Conservation (phyloP, 2,113 vertebrate genomes). For the Protobothrops mucrosquamatus region DNA sequence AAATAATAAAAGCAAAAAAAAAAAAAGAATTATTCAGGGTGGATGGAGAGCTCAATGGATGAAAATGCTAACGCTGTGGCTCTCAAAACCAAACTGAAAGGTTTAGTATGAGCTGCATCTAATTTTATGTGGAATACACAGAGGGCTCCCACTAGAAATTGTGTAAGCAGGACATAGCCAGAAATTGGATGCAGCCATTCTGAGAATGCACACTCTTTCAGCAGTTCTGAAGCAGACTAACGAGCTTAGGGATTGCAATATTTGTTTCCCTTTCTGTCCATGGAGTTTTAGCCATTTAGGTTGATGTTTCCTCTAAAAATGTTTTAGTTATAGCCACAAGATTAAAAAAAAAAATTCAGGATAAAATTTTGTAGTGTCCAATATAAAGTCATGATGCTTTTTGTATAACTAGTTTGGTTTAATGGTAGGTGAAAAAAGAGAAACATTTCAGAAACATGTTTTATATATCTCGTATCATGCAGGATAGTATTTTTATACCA, state of each 20-base stretch:
- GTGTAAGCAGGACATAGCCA: background rate
- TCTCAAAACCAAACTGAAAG: background rate
- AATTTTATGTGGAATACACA: background rate
- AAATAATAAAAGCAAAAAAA: background rate
- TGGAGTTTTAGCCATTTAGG: background rate
- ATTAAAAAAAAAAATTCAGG: accelerated
- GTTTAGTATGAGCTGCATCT: background rate
- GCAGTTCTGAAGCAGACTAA: background rate
- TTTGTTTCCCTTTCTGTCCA: background rate
- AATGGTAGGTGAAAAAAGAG: accelerated
- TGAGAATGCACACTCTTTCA: background rate
- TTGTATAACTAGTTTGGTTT: background rate
- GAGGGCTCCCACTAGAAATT: background rate
- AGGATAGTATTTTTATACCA: background rate
- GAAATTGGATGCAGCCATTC: background rate
- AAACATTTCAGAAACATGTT: background rate
- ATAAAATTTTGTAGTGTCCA: background rate
- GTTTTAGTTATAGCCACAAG: background rate
- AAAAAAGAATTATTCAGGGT: background rate
- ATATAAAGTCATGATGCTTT: background rate
- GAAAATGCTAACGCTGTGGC: background rate
- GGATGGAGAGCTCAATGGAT: background rate
- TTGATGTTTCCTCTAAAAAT: background rate
- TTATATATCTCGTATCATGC: constrained; percentile 6
- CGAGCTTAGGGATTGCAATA: background rate